Percentiles rank a stretch among this genome's conserved stretches.
Conservation (phyloP, 2,888 invertebrate genomes). For the Rapana venosa region DNA sequence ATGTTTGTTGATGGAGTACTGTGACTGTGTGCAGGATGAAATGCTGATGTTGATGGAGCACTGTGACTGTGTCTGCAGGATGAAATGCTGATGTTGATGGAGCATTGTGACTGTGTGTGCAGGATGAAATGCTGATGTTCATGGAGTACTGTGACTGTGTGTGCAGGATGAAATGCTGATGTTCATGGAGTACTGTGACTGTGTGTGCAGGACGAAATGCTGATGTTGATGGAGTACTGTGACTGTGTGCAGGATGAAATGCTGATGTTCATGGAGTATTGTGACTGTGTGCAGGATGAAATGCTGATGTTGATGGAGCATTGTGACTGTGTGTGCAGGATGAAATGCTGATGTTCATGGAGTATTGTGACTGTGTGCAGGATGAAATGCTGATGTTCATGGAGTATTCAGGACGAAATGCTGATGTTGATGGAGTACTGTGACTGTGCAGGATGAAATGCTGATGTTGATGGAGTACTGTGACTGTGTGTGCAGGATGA, state of each 20-base stretch:
- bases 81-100: slow-evolving; percentile 97
- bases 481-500: slow-evolving; percentile 87
- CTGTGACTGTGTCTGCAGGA: slow-evolving; percentile 87
- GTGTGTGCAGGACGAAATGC: slow-evolving; percentile 89
- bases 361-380: slow-evolving; percentile 88
- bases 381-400: too few species aligned
- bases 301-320: slow-evolving; percentile 98
- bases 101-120: slow-evolving; percentile 87
- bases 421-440: slow-evolving; percentile 98
- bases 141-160: slow-evolving; percentile 94
- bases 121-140: slow-evolving; percentile 96
- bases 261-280: slow-evolving; percentile 97
- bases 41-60: slow-evolving; percentile 98
- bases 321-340: slow-evolving; percentile 87
- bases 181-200: slow-evolving; percentile 96
- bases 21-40: slow-evolving; percentile 89
- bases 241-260: slow-evolving; percentile 90
- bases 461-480: slow-evolving; percentile 98
- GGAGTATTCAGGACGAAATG: slow-evolving; percentile 93
- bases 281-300: slow-evolving; percentile 89
- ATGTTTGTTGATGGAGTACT: slow-evolving; percentile 99
- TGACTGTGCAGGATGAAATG: slow-evolving; percentile 90
- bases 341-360: slow-evolving; percentile 97
- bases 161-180: slow-evolving; percentile 92
- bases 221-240: slow-evolving; percentile 98